These are phyloP conservation scores for Bombycilla garrulus DNA, from an alignment of 2,113 vertebrate genomes.

Conservation along the genomic window DNA sequence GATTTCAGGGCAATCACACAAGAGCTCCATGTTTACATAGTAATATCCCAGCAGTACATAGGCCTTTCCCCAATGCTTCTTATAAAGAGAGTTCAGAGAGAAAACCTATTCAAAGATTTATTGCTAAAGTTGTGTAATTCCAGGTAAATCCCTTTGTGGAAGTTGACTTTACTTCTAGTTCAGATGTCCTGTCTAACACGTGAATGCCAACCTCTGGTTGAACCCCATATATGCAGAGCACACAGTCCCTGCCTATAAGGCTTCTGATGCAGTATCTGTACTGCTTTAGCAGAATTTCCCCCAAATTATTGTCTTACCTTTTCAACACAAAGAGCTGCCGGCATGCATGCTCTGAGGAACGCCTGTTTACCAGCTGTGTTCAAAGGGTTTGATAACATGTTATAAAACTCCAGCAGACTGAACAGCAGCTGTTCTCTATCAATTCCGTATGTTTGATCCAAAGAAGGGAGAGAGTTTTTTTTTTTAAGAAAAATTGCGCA, in stretches of 20 bases:
- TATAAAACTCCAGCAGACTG: slow-evolving; percentile 57
- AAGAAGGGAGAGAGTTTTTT: not conserved
- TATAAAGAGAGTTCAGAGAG: not conserved
- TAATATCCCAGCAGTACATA: not conserved
- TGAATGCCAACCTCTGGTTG: not conserved
- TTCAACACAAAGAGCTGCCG: not conserved
- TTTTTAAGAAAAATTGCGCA: slow-evolving; percentile 7
- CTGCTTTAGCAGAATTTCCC: not conserved
- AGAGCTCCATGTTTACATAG: not conserved
- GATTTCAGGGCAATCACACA: not conserved
- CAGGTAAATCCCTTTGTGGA: not conserved
- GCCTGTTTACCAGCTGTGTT: slow-evolving; percentile 72
- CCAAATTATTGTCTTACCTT: slow-evolving; percentile 5
- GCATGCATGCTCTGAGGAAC: not conserved
- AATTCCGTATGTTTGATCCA: slow-evolving; percentile 43
- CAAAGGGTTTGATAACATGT: slow-evolving; percentile 71
- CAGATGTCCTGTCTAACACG: not conserved
- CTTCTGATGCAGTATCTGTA: not conserved
- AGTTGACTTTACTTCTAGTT: not conserved
- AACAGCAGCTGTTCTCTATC: slow-evolving; percentile 68
- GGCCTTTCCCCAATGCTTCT: not conserved
- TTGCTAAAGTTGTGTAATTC: not conserved
- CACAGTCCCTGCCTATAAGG: not conserved
- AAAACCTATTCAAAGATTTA: not conserved
- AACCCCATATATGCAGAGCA: not conserved